Evolutionary conservation across 2,888 invertebrate genomes (phyloP), one percentile per base, ranked within the genome.

Genomic region (Clitarchus hookeri): DNA sequence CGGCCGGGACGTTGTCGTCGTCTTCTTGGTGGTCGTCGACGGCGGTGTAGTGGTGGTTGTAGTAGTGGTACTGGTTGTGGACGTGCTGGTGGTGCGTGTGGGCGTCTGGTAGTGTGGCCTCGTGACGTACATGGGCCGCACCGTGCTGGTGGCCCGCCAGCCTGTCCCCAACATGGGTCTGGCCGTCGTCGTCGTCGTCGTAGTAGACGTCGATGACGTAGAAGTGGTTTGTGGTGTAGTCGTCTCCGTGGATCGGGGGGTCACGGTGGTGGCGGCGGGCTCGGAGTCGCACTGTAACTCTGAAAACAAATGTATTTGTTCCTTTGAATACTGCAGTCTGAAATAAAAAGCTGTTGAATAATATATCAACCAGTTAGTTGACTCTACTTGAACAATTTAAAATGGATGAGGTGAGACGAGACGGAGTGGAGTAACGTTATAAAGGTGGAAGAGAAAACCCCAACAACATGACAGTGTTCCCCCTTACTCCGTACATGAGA

Each of bases 201-300:
- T 91, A 23, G 89, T 90, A 36, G 90, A 90, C 65, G 91, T 91
- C 44, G 92, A 91, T 44, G 91, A 90, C 8, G 89, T 89, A 19
- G 90, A 90, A 44, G 90, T 88, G 79, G 91, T 88, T 3, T 91
- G 89, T 16, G 89, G 88, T 53, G 89, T 87, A 23, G 89, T 85
- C 48, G 88, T 88, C 9, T 89, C 88, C 36, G 89, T 88, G 26
- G 90, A 89, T 23, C 86, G 84, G 16, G 90, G 88, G n/a, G 90
- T 90, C 85, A 91, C 91, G 87, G 89, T 82, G 27, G 87, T 90
- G 27, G 89, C 90, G 53, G 89, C 90, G 85, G 89, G 89, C 27
- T 79, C 79, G 3, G 36, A 36, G 82, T 26, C 85, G n/a, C 85
- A 85, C 27, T 23, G 83, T 83, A 85, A 77, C 44, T 85, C 85